These are phyloP conservation scores for Polypterus senegalus DNA, from an alignment of 2,113 vertebrate species.

Conservation along the genomic window DNA sequence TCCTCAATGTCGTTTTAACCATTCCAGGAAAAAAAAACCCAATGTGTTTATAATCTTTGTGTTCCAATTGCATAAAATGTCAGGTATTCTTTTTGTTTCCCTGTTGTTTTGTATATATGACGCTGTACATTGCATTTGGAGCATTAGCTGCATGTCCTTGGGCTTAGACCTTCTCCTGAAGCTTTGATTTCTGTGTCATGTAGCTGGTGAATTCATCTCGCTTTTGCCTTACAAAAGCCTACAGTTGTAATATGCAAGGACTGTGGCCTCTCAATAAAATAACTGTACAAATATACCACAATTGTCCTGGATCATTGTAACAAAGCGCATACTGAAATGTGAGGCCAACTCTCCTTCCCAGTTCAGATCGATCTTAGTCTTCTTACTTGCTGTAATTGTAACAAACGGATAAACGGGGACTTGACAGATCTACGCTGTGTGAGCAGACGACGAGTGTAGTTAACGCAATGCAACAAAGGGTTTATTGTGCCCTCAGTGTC, in stretches of 20 bases:
- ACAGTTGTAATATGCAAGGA: slow-evolving; percentile 97
- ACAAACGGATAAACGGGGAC: no score
- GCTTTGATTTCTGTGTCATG: slow-evolving; percentile 68
- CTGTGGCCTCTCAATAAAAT: slow-evolving; percentile 77
- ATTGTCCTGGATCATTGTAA: no score
- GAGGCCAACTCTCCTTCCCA: no score
- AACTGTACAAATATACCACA: slow-evolving; percentile 59
- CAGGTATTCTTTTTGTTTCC: slow-evolving; percentile 67
- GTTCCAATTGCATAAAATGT: slow-evolving; percentile 65
- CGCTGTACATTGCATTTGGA: slow-evolving; percentile 74
- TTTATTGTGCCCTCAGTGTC: no score
- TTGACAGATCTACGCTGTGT: no score
- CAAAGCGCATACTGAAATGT: no score
- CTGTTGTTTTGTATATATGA: slow-evolving; percentile 75
- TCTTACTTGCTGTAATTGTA: no score
- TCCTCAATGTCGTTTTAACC: slow-evolving; percentile 17
- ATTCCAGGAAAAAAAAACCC: slow-evolving; percentile 43
- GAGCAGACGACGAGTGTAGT: no score
- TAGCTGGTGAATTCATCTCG: slow-evolving; percentile 61
- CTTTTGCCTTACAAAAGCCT: slow-evolving; percentile 78
- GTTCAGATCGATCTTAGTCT: no score
- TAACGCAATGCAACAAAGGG: no score
- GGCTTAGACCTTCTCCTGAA: slow-evolving; percentile 41
- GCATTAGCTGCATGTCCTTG: slow-evolving; percentile 65
- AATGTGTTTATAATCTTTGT: slow-evolving; percentile 75